A percentile compares a stretch with the other conserved stretches of the same genome.
These are phyloP conservation scores for Branchipolynoe longqiensis DNA, from an alignment of 2,888 invertebrate genomes.

Conservation along the genomic window DNA sequence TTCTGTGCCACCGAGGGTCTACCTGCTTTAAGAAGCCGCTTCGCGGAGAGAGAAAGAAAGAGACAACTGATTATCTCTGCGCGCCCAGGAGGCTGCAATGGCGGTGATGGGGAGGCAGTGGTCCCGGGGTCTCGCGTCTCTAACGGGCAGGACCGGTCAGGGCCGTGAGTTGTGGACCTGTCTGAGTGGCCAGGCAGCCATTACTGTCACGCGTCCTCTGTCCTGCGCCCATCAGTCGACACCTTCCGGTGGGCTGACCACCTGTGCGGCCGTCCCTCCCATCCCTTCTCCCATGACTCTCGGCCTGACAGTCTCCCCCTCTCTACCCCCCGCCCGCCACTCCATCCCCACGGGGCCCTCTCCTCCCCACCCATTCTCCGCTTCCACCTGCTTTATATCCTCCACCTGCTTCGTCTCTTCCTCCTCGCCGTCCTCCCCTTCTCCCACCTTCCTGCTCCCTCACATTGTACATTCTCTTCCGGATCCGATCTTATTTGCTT, in stretches of 20 bases:
- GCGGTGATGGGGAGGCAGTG: slow-evolving; percentile 1
- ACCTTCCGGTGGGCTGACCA: slow-evolving; percentile 16
- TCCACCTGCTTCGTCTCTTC: not conserved
- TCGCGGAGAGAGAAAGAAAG: too few relatives aligned
- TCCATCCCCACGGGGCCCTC: not conserved
- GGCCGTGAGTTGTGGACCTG: slow-evolving; percentile 33
- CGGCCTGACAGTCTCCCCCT: not conserved
- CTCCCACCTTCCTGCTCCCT: not conserved
- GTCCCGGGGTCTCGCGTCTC: not conserved
- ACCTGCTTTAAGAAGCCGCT: too few relatives aligned
- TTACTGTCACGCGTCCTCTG: slow-evolving; percentile 43
- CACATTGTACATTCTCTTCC: too few relatives aligned
- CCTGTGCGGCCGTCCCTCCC: not conserved
- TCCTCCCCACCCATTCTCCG: not conserved
- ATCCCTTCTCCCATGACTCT: not conserved
- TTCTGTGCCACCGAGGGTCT: too few relatives aligned
- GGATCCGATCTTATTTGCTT: too few relatives aligned
- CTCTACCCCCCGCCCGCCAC: not conserved
- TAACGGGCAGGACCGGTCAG: not conserved
- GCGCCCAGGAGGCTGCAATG: too few relatives aligned
- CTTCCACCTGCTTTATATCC: not conserved
- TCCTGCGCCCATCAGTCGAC: not conserved
- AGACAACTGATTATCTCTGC: too few relatives aligned
- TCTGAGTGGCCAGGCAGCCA: not conserved
- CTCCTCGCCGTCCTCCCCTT: not conserved